A percentile compares a stretch with the other conserved stretches of the same genome.
Conservation (phyloP, 2,113 vertebrate species). For the Lasiurus cinereus region DNA sequence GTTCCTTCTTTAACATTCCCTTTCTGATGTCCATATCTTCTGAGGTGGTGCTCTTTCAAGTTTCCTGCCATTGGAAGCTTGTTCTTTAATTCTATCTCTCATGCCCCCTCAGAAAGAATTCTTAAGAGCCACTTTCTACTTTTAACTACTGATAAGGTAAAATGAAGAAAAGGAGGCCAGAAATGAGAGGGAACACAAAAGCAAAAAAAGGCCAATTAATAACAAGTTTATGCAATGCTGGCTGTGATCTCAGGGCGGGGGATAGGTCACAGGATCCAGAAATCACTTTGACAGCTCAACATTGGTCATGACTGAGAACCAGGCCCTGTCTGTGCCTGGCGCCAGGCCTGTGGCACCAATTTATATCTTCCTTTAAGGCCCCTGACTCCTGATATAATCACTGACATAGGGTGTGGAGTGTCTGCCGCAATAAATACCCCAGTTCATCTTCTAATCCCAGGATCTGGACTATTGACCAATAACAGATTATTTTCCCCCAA, state of each 20-base stretch:
- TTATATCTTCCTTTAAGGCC: constrained; percentile 63
- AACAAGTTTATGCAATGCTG: constrained; percentile 57
- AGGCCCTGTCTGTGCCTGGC: constrained; percentile 81
- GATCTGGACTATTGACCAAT: constrained; percentile 19
- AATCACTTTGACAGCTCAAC: constrained; percentile 79
- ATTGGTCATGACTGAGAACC: constrained; percentile 61
- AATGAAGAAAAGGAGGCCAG: constrained; percentile 1
- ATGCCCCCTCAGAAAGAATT: background rate
- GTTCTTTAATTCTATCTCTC: background rate
- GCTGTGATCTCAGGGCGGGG: constrained; percentile 34
- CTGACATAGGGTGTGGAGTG: background rate
- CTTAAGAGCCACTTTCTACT: background rate
- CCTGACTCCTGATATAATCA: constrained; percentile 61
- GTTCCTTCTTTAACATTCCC: background rate
- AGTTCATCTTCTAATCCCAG: constrained; percentile 55
- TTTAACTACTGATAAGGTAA: background rate
- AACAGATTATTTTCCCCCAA: background rate
- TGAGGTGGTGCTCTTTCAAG: background rate
- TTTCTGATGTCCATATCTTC: background rate
- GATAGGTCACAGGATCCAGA: constrained; percentile 74
- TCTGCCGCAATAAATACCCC: constrained; percentile 64
- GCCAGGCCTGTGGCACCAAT: constrained; percentile 75
- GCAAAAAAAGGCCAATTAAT: constrained; percentile 57
- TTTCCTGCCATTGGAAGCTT: background rate
- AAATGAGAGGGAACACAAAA: constrained; percentile 23